Percentiles rank a stretch among this genome's conserved stretches.
Evolutionary conservation across 2,113 vertebrate genomes (phyloP).

Genomic region (Vulpes lagopus): DNA sequence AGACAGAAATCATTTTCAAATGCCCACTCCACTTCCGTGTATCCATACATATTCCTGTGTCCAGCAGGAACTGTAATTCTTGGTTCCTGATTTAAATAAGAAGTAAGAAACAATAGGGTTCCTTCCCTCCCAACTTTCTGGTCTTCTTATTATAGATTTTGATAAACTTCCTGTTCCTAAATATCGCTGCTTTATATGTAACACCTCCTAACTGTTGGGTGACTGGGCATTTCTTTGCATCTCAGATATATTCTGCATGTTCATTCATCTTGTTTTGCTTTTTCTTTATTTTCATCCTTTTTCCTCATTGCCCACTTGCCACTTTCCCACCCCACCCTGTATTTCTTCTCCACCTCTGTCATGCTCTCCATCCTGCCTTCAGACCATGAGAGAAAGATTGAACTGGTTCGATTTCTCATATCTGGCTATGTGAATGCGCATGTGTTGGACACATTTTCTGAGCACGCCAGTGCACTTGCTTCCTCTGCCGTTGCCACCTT

Average conservation of each 20-base stretch:
- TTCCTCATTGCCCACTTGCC: slow-evolving; percentile 65
- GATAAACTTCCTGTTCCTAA: slow-evolving; percentile 46
- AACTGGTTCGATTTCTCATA: slow-evolving; percentile 94
- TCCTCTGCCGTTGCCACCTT: slow-evolving; percentile 93
- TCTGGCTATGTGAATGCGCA: slow-evolving; percentile 93
- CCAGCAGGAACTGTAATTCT: slow-evolving; percentile 18
- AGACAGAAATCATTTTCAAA: neutral
- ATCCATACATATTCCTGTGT: neutral
- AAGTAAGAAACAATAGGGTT: neutral
- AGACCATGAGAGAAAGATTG: slow-evolving; percentile 96
- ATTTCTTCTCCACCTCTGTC: slow-evolving; percentile 71
- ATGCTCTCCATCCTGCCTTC: slow-evolving; percentile 64
- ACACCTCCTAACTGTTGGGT: slow-evolving; percentile 21
- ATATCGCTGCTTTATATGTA: neutral
- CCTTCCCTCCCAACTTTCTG: neutral
- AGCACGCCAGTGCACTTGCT: slow-evolving; percentile 94
- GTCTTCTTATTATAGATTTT: neutral
- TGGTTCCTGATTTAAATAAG: neutral
- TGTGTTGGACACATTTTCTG: slow-evolving; percentile 93
- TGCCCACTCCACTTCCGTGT: neutral
- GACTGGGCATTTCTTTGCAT: slow-evolving; percentile 67
- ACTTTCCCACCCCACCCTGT: slow-evolving; percentile 64
- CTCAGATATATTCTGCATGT: slow-evolving; percentile 82
- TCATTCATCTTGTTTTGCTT: slow-evolving; percentile 80
- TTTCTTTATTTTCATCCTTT: slow-evolving; percentile 80